These are phyloP conservation scores for Dendrolimus houi DNA, from an alignment of 2,888 invertebrate species.

Conservation along the genomic window DNA sequence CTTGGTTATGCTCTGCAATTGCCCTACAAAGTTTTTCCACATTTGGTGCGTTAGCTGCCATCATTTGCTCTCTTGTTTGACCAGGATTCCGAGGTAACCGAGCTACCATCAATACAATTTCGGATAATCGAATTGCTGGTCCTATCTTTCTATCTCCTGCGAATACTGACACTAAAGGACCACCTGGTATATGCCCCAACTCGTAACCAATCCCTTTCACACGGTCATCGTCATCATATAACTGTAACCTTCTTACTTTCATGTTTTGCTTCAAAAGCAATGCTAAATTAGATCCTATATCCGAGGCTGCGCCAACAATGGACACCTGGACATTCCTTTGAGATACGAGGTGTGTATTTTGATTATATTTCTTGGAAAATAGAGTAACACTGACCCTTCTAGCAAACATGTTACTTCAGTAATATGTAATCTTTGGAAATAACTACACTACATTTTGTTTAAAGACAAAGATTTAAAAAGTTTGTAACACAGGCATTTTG, in stretches of 20 bases:
- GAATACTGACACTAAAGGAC: constrained; percentile 28
- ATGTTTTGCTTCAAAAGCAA: constrained; percentile 39
- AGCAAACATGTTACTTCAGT: constrained; percentile 13
- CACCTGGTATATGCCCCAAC: constrained; percentile 35
- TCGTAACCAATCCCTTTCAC: constrained; percentile 37
- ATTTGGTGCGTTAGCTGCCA: constrained; percentile 35
- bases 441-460: no score
- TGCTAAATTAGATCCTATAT: constrained; percentile 41
- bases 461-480: no score
- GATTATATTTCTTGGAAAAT: constrained; percentile 7
- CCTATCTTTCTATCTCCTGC: constrained; percentile 24
- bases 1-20: constrained; percentile 35
- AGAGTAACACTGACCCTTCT: constrained; percentile 6
- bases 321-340: constrained; percentile 39
- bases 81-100: constrained; percentile 32
- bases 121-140: constrained; percentile 27
- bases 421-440: not conserved
- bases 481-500: no score
- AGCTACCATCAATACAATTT: constrained; percentile 39
- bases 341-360: constrained; percentile 6
- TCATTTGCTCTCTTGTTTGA: constrained; percentile 34
- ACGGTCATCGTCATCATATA: constrained; percentile 41
- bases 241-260: constrained; percentile 32
- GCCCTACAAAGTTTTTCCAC: constrained; percentile 36
- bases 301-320: constrained; percentile 41